Evolutionary conservation across 2,113 vertebrate species (phyloP).

Genomic region (Hippocampus guttulatus): DNA sequence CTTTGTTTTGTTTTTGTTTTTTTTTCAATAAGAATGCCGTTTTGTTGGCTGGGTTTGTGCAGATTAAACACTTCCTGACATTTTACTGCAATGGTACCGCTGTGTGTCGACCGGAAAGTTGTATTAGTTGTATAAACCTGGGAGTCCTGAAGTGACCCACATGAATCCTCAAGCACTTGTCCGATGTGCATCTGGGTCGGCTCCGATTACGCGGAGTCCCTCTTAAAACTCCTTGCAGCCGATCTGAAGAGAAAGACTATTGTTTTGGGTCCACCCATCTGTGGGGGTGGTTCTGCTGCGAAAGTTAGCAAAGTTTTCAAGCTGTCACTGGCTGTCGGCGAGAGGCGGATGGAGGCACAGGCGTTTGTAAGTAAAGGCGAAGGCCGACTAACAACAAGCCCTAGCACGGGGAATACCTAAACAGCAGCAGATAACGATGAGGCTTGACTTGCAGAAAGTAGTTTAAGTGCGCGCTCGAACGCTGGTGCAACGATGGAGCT

Average conservation of each 20-base stretch:
- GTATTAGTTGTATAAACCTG: neutral
- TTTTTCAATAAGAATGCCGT: neutral
- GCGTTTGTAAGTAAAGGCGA: conserved; percentile 9
- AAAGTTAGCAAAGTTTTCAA: conserved; percentile 60
- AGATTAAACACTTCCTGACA: neutral
- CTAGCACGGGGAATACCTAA: conserved; percentile 20
- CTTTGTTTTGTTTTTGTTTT: neutral
- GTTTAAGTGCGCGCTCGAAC: neutral
- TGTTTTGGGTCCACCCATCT: conserved; percentile 68
- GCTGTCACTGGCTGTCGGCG: conserved; percentile 45
- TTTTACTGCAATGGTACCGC: neutral
- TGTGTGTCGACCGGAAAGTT: neutral
- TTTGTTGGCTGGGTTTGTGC: neutral
- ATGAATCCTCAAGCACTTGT: neutral
- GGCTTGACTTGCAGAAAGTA: conserved; percentile 25
- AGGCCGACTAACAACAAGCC: conserved; percentile 6
- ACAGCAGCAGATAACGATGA: conserved; percentile 13
- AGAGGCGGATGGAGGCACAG: conserved; percentile 51
- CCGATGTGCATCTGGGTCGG: neutral
- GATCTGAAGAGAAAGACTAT: conserved; percentile 45
- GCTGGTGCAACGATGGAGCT: conserved; percentile 14
- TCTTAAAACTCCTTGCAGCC: conserved; percentile 52
- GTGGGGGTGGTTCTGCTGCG: conserved; percentile 67
- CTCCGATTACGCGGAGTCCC: conserved; percentile 41
- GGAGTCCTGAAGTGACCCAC: neutral